Conservation (phyloP, 1,140 invertebrate species). For the Penaeus indicus region DNA sequence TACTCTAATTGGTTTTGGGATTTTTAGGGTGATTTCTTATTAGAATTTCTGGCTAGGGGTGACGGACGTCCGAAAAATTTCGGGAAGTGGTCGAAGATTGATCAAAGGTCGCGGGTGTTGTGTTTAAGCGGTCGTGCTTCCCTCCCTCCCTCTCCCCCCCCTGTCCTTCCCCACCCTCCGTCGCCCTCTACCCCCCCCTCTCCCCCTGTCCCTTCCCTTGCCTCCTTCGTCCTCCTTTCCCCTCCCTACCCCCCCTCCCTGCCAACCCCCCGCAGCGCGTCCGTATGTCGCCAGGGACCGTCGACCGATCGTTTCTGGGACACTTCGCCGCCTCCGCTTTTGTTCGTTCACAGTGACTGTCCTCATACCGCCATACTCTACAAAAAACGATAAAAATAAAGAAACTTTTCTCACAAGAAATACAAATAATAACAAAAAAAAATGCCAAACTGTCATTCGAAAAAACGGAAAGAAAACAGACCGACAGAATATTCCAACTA, state of each 20-base stretch:
- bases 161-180: background rate
- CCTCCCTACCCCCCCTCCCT: no score
- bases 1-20: background rate
- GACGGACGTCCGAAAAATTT: constrained; percentile 7
- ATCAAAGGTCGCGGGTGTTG: background rate
- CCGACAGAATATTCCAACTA: no score
- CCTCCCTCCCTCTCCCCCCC: constrained; percentile 17
- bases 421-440: no score
- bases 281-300: constrained; percentile 31
- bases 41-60: background rate
- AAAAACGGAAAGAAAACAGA: no score
- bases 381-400: no score
- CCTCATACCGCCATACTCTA: background rate
- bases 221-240: no score
- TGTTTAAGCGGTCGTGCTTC: constrained; percentile 25
- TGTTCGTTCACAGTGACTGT: background rate
- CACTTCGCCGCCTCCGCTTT: background rate
- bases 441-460: no score
- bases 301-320: constrained; percentile 1
- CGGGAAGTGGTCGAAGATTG: background rate
- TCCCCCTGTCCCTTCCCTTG: no score
- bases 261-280: constrained; percentile 33
- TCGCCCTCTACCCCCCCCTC: no score
- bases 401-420: no score
- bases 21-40: background rate